Percentiles rank a stretch among this genome's conserved stretches.
Conservation (phyloP, 2,797 vertebrate species). For the Megalops cyprinoides region DNA sequence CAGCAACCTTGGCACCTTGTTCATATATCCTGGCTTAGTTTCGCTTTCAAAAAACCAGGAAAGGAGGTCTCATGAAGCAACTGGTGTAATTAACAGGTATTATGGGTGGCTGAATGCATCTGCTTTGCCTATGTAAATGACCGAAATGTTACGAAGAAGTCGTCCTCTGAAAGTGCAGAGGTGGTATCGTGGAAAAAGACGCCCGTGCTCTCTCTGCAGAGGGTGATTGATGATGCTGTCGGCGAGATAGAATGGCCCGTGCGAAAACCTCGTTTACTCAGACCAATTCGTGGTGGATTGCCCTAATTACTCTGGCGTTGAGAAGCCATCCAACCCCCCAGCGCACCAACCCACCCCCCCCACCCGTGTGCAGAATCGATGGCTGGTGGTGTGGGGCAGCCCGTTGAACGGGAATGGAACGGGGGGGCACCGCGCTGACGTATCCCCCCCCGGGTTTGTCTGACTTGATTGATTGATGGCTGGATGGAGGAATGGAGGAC, state of each 20-base stretch:
- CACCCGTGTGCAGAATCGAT: slow-evolving; percentile 53
- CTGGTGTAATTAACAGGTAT: not conserved
- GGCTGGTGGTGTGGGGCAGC: slow-evolving; percentile 50
- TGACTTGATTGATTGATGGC: slow-evolving; percentile 13
- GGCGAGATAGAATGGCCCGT: not conserved
- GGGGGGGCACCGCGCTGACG: slow-evolving; percentile 45
- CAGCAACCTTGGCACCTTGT: not conserved
- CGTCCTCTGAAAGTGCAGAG: not conserved
- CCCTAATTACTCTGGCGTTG: not conserved
- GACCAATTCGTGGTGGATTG: slow-evolving; percentile 17
- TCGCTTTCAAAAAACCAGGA: not conserved
- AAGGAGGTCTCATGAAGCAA: not conserved
- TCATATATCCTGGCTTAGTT: not conserved
- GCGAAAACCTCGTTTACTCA: not conserved
- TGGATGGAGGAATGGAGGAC: not conserved
- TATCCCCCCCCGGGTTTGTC: slow-evolving; percentile 21
- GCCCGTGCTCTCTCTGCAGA: not conserved
- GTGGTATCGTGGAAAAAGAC: too few relatives aligned
- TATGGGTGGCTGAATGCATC: not conserved
- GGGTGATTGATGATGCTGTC: not conserved
- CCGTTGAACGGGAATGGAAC: slow-evolving; percentile 37
- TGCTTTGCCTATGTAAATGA: slow-evolving; percentile 41
- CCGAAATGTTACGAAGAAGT: not conserved
- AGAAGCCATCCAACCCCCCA: not conserved
- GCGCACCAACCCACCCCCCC: too few relatives aligned